Evolutionary conservation across 2,797 vertebrate genomes (phyloP).

Genomic region (Hephaestus fuliginosus): DNA sequence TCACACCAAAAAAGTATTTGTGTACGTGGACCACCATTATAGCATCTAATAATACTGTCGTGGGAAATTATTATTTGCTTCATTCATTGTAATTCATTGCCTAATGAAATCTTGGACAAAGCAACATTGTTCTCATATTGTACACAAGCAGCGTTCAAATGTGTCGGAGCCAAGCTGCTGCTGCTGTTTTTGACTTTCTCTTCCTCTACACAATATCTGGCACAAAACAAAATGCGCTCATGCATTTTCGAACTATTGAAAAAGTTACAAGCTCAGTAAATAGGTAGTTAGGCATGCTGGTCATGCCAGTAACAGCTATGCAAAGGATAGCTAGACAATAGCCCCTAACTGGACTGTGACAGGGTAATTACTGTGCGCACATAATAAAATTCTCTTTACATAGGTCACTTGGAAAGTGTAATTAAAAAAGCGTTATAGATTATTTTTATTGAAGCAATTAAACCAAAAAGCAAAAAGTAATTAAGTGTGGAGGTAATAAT

Average conservation of each 20-base stretch:
- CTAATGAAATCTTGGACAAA: neutral
- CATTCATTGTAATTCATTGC: constrained; percentile 24
- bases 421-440: constrained; percentile 99
- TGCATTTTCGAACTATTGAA: constrained; percentile 84
- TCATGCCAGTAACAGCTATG: constrained; percentile 90
- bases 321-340: constrained; percentile 96
- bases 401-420: constrained; percentile 98
- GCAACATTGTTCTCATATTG: neutral
- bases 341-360: constrained; percentile 96
- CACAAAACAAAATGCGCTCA: constrained; percentile 88
- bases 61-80: constrained; percentile 6
- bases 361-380: constrained; percentile 97
- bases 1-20: neutral
- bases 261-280: constrained; percentile 90
- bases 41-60: neutral
- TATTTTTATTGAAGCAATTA: constrained; percentile 99
- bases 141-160: neutral
- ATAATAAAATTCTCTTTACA: constrained; percentile 98
- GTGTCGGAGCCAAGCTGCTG: neutral
- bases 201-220: constrained; percentile 87
- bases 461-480: constrained; percentile 98
- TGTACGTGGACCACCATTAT: neutral
- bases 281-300: constrained; percentile 91
- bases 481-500: constrained; percentile 97
- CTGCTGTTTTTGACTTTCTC: constrained; percentile 36